Base-by-base conservation (phyloP, 2,888 invertebrate species). In the Laspeyria flexula region DNA sequence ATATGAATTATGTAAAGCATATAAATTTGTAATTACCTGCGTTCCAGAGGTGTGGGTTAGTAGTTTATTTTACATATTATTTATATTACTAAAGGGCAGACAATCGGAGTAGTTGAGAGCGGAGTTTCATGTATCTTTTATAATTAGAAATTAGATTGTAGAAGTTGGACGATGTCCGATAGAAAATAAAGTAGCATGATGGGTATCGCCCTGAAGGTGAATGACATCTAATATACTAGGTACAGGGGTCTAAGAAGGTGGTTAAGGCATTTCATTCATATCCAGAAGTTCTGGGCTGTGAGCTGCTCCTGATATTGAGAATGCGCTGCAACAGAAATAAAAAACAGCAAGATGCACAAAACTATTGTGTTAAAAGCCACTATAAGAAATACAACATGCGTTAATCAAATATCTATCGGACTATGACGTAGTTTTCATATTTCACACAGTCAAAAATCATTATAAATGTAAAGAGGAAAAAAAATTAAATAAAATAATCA, bases 241-340 rank as follows among this genome's bases (percentile, higher is more conserved):
- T 54, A 60, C 51, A 56, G 49, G 58, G 65, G 55, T 53, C 50
- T 55, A 54, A 60, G 56, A 67, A 65, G 66, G 47, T 41, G 47
- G 56, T 73, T 75, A 81, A 68, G 77, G 77, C 68, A 77, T 75
- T 71, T 85, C 76, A 84, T 76, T 85, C 71, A 77, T 77, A 66
- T 80, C 85, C 82, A 71, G 78, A 75, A 77, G 77, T 56, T 76
- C 80, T 77, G 83, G 79, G 77, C 78, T 84, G 80, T 69, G 84
- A 78, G 74, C 86, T 74, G 86, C 88, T 81, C 78, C 87, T 77
- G 86, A 77, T 81, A 84, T 81, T 72, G 81, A 80, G 77, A 82
- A 82, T 76, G 82, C 81, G 76, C 91, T 92, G 91, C 89, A 92
- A 92, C 90, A 92, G 80, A 90, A 85, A 84, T 66, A 84, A 78